A percentile compares a stretch with the other conserved stretches of the same genome.
phyloP scores from a whole-genome alignment of 2,113 vertebrate species.

The Corythornis madagascariensis region DNA sequence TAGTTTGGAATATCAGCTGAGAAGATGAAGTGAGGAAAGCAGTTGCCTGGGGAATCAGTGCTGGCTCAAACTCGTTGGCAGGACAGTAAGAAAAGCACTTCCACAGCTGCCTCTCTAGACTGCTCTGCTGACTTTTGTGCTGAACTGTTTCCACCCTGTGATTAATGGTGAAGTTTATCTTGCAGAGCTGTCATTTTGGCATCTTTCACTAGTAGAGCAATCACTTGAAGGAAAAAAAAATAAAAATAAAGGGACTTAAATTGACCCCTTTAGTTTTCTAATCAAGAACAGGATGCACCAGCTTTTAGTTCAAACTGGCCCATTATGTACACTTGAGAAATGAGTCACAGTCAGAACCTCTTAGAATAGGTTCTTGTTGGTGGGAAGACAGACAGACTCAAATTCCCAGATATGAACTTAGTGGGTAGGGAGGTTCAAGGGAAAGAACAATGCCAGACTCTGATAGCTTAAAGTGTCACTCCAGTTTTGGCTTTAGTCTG shows the following conservation, averaged over 20 bases:
- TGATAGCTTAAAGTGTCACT: neutral
- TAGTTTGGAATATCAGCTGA: neutral
- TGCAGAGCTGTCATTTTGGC: neutral
- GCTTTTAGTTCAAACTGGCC: neutral
- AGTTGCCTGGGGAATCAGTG: neutral
- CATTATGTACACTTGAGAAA: constrained; percentile 23
- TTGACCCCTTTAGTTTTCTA: neutral
- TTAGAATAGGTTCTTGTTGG: neutral
- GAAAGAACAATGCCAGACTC: neutral
- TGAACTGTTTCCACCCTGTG: constrained; percentile 21
- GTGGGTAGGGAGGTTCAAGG: neutral
- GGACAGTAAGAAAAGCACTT: neutral
- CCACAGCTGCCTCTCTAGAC: neutral
- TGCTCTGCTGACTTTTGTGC: constrained; percentile 2
- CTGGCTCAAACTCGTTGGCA: neutral
- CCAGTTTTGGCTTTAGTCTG: neutral
- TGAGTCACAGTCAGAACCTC: constrained; percentile 26
- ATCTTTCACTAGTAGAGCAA: neutral
- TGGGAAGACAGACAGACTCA: constrained; percentile 15
- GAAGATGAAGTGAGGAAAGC: constrained; percentile 13
- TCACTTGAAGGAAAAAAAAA: neutral
- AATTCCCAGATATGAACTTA: neutral
- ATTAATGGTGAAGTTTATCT: constrained; percentile 40
- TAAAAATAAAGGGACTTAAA: neutral
- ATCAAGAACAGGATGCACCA: constrained; percentile 51